Base-by-base conservation (phyloP, 2,797 vertebrate species). In the Pantherophis vulpinus region DNA sequence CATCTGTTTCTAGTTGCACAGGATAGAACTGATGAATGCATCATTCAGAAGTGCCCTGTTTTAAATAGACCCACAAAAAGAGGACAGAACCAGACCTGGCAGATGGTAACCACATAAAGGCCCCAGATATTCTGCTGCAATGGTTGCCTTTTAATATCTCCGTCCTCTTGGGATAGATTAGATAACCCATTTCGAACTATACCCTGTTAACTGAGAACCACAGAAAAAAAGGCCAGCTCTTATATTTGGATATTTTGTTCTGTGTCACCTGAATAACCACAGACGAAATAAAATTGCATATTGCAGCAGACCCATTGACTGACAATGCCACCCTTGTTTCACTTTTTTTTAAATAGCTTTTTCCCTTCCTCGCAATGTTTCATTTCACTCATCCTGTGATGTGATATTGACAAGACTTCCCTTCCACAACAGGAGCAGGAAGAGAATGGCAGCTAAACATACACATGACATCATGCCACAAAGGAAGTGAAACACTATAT, bases 21-120 rank as follows among this genome's bases (percentile, higher is more conserved):
- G 42, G 91, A 27, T 20, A 89, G 42, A 83, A 51, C 16, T 89
- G 88, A 92, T 89, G 29, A 83, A 92, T 60, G 70, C 18, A 55
- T 59, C 51, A 20, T 61, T 92, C 18, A 89, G 32, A 92, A 86
- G n/a, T 37, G 58, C 20, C 14, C 12, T 61, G 29, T 60, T 61
- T 51, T 51, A 79, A 54, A 92, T n/a, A 25, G 51, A n/a, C n/a
- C 54, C 88, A 37, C 61, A 23, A 88, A 51, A 92, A 92, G 47
- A 89, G 47, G 87, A 61, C 66, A 60, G 56, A 61, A 89, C 55
- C 87, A 92, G 87, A 83, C 29, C 32, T n/a, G 79, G 87, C 91
- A 92, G 87, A 89, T 92, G 91, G 66, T 83, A 92, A 83, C 91
- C 79, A 89, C 56, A 89, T 89, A 92, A 83, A 87, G 83, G 59